Evolutionary conservation across 2,888 invertebrate species (phyloP), one percentile per base, ranked within the genome.

Genomic region (Lamproptera curius): DNA sequence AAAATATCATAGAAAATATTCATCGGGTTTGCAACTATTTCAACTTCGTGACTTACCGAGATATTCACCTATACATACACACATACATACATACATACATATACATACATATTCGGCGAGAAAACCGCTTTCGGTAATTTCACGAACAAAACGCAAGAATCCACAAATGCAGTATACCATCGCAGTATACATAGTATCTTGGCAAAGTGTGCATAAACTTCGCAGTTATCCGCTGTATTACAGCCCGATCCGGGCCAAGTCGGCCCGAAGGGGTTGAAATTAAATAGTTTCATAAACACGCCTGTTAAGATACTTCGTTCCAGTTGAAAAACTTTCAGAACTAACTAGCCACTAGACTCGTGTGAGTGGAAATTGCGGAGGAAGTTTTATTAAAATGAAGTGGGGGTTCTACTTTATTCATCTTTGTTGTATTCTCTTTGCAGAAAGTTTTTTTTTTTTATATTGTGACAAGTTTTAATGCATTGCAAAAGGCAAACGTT

Each of bases 251-350:
- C 31, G 5, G 28, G 37, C 37, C 23, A 23, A 17, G 39, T 14
- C 14, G 10, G 40, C 26, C 35, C 40, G 40, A 26, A 46, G 40
- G 46, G 46, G 28, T 15, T 13, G 20, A 42, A 47, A 47, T 46
- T 42, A 42, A 42, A 47, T 47, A 42, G 42, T 47, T 47, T 42
- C 20, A 42, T 38, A 20, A 42, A 47, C 33, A 37, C n/a, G 31
- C 20, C 36, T 31, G 46, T 46, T 41, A 31, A 46, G 41, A 41
- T 46, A 36, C 26, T 41, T 14, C 46, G 26, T 36, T 36, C 16
- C 41, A 28, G 39, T 46, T 46, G 16, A 46, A 46, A 40, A 42
- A 46, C 28, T 37, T 42, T 20, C 23, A 1, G 11, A 41, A 31
- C 20, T 36, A 31, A 10, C 40, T 20, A 15, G 28, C 23, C 23